phyloP scores from a whole-genome alignment of 2,113 vertebrate genomes.

The Arvicanthis niloticus region DNA sequence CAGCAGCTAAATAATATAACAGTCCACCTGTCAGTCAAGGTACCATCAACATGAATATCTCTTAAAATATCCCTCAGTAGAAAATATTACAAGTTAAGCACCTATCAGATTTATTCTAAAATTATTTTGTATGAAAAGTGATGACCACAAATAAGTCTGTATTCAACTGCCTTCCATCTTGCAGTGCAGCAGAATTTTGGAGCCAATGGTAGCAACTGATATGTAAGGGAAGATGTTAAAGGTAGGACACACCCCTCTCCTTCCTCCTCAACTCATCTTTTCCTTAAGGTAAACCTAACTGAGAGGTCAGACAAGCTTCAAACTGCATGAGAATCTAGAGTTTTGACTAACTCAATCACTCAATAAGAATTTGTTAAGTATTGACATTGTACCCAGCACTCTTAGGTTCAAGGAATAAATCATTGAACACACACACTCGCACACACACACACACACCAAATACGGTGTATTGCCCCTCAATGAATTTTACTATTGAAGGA shows the following conservation, averaged over 20 bases:
- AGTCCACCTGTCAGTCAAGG: not conserved
- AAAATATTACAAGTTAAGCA: not conserved
- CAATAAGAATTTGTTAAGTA: not conserved
- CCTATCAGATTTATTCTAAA: not conserved
- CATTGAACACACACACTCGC: not conserved
- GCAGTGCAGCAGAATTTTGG: not conserved
- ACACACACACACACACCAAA: not conserved
- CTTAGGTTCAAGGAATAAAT: not conserved
- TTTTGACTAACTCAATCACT: not conserved
- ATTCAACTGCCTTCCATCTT: not conserved
- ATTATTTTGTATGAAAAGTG: not conserved
- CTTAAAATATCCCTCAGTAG: not conserved
- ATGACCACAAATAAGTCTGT: not conserved
- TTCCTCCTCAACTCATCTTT: not conserved
- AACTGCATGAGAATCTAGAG: not conserved
- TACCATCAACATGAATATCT: not conserved
- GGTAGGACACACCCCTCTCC: accelerated
- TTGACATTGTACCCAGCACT: not conserved
- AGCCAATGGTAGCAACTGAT: not conserved
- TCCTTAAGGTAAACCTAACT: not conserved
- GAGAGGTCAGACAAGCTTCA: not conserved
- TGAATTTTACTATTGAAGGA: not conserved
- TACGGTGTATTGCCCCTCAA: not conserved
- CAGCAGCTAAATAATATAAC: not conserved
- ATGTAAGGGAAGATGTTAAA: not conserved